phyloP scores from a whole-genome alignment of 1,140 invertebrate genomes.

The Drosophila repletoides region DNA sequence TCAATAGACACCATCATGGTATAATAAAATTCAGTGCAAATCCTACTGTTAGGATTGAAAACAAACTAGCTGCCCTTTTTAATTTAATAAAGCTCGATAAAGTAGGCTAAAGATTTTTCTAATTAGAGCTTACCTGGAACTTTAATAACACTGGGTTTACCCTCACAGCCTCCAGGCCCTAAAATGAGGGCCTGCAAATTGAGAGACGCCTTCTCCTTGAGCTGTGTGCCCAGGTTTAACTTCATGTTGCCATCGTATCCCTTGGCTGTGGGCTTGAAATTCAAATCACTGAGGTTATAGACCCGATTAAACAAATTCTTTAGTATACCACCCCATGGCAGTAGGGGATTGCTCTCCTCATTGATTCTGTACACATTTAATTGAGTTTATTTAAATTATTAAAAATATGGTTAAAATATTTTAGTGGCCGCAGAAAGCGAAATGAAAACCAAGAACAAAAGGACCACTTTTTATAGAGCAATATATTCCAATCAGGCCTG shows the following conservation, averaged over 20 bases:
- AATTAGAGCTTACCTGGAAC: slow-evolving; percentile 59
- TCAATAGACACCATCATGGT: too few species aligned
- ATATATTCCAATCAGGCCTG: too few species aligned
- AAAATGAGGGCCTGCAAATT: slow-evolving; percentile 67
- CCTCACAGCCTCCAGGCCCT: slow-evolving; percentile 56
- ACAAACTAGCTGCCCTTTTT: too few species aligned
- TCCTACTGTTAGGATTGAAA: too few species aligned
- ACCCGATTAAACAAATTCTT: slow-evolving; percentile 53
- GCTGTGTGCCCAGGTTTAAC: slow-evolving; percentile 42
- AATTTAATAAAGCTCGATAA: too few species aligned
- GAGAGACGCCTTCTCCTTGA: slow-evolving; percentile 65
- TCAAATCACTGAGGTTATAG: slow-evolving; percentile 52
- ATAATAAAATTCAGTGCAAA: too few species aligned
- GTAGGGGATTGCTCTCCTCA: slow-evolving; percentile 69
- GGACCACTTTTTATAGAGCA: too few species aligned
- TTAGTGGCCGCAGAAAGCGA: background rate
- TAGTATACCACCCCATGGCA: slow-evolving; percentile 68
- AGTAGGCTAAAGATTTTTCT: too few species aligned
- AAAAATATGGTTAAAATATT: background rate
- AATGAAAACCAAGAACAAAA: background rate
- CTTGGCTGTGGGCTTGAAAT: slow-evolving; percentile 45
- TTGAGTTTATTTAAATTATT: background rate
- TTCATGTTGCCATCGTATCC: slow-evolving; percentile 51
- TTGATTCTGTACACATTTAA: slow-evolving; percentile 51
- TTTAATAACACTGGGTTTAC: slow-evolving; percentile 51